A percentile compares a stretch with the other conserved stretches of the same genome.
Evolutionary conservation across 2,113 vertebrate genomes (phyloP).

Genomic region (Epinephelus lanceolatus): DNA sequence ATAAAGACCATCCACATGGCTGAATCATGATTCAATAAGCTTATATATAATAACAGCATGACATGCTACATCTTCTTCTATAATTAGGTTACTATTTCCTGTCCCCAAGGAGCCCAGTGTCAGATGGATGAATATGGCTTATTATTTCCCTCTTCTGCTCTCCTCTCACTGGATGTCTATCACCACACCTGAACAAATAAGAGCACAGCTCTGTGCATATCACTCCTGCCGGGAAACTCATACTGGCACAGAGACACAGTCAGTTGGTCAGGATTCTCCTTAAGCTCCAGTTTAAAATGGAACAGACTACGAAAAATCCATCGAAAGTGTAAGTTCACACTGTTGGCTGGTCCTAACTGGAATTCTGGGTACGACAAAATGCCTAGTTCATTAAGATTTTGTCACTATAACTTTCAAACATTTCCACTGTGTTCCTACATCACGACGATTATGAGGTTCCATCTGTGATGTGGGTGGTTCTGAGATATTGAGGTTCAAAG

Average conservation of each 20-base stretch:
- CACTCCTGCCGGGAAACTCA: conserved; percentile 46
- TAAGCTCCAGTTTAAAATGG: conserved; percentile 39
- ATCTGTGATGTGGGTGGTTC: background rate
- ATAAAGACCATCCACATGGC: conserved; percentile 22
- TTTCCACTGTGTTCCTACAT: too few relatives aligned
- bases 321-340: conserved; percentile 12
- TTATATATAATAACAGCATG: conserved; percentile 56
- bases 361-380: background rate
- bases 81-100: conserved; percentile 69
- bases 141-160: conserved; percentile 62
- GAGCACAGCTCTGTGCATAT: conserved; percentile 47
- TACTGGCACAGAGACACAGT: conserved; percentile 45
- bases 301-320: conserved; percentile 13
- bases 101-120: conserved; percentile 54
- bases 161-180: conserved; percentile 59
- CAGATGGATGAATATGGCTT: conserved; percentile 61
- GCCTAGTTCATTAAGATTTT: background rate
- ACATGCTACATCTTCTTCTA: conserved; percentile 42
- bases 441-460: background rate
- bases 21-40: conserved; percentile 47
- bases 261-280: conserved; percentile 50
- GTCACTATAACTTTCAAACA: background rate
- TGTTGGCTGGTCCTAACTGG: background rate
- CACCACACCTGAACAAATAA: conserved; percentile 71
- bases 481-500: background rate